phyloP scores from a whole-genome alignment of 2,888 invertebrate genomes.

The Rugalucina vietnamica region DNA sequence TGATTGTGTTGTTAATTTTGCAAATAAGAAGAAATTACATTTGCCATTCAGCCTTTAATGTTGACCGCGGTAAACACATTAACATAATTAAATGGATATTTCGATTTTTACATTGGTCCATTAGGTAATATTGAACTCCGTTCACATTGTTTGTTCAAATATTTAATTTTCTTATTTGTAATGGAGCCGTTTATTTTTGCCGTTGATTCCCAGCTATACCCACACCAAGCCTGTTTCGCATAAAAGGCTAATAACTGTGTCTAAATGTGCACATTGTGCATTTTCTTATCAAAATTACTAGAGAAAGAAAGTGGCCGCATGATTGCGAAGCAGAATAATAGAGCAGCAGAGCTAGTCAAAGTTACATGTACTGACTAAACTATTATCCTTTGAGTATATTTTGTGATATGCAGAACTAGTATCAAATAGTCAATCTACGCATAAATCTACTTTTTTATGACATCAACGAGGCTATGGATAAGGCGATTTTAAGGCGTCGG shows the following conservation, averaged over 20 bases:
- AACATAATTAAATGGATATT: constrained; percentile 8
- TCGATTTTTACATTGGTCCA: constrained; percentile 4
- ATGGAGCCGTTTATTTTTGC: neutral
- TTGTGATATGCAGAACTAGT: too few species aligned
- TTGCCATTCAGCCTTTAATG: constrained; percentile 1
- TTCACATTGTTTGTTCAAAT: constrained; percentile 1
- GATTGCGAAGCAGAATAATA: neutral
- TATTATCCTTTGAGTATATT: too few species aligned
- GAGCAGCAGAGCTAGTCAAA: neutral
- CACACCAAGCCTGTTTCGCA: neutral
- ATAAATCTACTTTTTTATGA: too few species aligned
- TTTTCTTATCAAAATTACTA: neutral
- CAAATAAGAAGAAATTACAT: constrained; percentile 9
- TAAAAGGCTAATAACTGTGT: neutral
- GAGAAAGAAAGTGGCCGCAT: neutral
- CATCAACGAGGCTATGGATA: too few species aligned
- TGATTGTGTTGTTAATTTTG: neutral
- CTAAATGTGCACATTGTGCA: neutral
- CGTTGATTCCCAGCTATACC: neutral
- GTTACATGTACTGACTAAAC: too few species aligned
- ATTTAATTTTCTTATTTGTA: neutral
- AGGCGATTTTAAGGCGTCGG: too few species aligned
- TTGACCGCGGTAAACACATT: constrained; percentile 9
- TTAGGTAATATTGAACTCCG: neutral
- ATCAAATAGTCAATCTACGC: too few species aligned